Evolutionary conservation across 1,140 invertebrate genomes (phyloP), one percentile per base, ranked within the genome.

Genomic region (Prorops nasuta): DNA sequence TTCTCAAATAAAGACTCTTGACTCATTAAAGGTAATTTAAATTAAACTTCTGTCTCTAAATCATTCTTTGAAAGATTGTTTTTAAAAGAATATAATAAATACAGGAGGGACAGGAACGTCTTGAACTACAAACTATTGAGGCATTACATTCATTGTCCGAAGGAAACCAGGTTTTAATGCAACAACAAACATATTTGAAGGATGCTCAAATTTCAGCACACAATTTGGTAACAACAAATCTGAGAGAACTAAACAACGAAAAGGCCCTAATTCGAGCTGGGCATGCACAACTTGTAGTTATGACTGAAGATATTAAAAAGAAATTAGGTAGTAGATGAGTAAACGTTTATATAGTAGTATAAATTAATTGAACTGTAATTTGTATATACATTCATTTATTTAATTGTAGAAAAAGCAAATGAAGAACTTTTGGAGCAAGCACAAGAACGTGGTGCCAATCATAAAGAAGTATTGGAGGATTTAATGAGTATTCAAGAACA

Each of bases 211-310:
- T 68, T 36, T 50, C 67, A 17, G 74, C 83, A 18, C 74, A 82
- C 52, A 67, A 75, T 21, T 70, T 80, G 12, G 69, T 86, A 2
- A 71, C 80, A 4, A 63, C 72, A 28, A 86, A 86, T 66, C 66
- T 86, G 31, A 72, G 74, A 44, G 67, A 83, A 21, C 65, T 87
- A 10, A 69, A 67, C 3, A 73, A 80, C 44, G 85, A 87, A 65
- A 86, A 85, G 58, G 73, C 77, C 17, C 55, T 86, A 3, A 86
- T 86, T 60, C 69, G 77, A 34, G 62, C 80, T 18, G 83, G 83
- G 14, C 83, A 86, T 49, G 63, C 66, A 46, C 76, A 85, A 53
- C 56, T 87, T 2, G 66, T 79, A 22, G 20, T 63, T 7, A 80
- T 86, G 75, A 81, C 81, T 7, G 72, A 81, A 54, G 74, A 80